Evolutionary conservation across 2,113 vertebrate species (phyloP).

Genomic region (Hippoglossus stenolepis): DNA sequence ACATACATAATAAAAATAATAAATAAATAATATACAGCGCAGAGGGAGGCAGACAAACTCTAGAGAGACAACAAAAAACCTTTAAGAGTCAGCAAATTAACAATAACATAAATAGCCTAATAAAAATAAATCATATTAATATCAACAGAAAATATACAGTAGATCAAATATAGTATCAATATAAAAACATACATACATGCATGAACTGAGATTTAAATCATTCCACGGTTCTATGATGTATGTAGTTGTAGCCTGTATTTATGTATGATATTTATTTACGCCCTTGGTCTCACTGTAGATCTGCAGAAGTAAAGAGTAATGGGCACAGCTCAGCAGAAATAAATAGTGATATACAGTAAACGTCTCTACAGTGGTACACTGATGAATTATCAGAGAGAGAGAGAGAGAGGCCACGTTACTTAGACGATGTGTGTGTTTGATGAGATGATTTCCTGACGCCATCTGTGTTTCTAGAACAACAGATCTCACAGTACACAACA

Average conservation of each 20-base stretch:
- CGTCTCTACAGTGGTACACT: not conserved
- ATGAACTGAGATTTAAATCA: not conserved
- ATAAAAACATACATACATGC: not conserved
- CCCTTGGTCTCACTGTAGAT: too few relatives aligned
- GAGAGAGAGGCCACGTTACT: not conserved
- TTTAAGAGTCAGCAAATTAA: too few relatives aligned
- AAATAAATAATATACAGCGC: too few relatives aligned
- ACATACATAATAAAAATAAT: too few relatives aligned
- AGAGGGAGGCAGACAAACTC: too few relatives aligned
- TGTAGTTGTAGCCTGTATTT: not conserved
- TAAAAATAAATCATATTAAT: too few relatives aligned
- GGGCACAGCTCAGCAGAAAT: not conserved
- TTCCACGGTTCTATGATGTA: not conserved
- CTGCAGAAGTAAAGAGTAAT: not conserved
- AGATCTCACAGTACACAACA: constrained; percentile 26
- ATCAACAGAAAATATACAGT: too few relatives aligned
- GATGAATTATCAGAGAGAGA: not conserved
- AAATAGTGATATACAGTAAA: not conserved
- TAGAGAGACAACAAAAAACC: too few relatives aligned
- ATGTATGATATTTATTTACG: not conserved
- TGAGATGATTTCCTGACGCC: constrained; percentile 35
- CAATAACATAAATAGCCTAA: too few relatives aligned
- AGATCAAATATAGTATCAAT: too few relatives aligned
- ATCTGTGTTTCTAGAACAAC: constrained; percentile 53
- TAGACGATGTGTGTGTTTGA: constrained; percentile 25